Conservation (phyloP, 2,797 vertebrate species). For the Synanceia verrucosa region DNA sequence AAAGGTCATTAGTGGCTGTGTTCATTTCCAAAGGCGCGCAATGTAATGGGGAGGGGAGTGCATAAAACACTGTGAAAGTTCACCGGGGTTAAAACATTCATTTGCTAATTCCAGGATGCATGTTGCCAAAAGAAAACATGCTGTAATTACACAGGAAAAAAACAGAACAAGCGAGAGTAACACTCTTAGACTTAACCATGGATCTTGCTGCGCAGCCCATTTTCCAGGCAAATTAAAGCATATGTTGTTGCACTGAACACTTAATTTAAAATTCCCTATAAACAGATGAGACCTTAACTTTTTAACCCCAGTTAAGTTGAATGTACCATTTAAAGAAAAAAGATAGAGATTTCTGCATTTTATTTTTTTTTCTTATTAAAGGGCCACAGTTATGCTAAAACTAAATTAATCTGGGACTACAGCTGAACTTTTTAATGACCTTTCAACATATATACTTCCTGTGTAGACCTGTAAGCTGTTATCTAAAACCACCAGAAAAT, state of each 20-base stretch:
- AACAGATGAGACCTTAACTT: constrained; percentile 40
- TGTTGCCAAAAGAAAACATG: constrained; percentile 81
- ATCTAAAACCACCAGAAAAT: not conserved
- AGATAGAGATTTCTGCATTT: not conserved
- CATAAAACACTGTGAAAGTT: constrained; percentile 70
- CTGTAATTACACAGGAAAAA: constrained; percentile 79
- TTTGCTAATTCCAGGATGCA: constrained; percentile 83
- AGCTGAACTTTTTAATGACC: constrained; percentile 29
- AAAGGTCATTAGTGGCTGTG: constrained; percentile 83
- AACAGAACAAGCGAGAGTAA: constrained; percentile 73
- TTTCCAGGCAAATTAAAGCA: constrained; percentile 76
- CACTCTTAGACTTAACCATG: constrained; percentile 59
- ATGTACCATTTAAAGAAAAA: constrained; percentile 3
- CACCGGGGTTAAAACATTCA: constrained; percentile 81
- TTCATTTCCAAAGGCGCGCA: constrained; percentile 70
- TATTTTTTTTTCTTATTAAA: not conserved
- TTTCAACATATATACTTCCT: constrained; percentile 3
- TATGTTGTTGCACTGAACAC: constrained; percentile 57
- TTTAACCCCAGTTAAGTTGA: constrained; percentile 26
- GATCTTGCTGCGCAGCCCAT: constrained; percentile 59
- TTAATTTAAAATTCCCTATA: constrained; percentile 58
- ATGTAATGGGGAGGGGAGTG: constrained; percentile 68
- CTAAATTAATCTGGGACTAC: not conserved
- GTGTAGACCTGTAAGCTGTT: not conserved
- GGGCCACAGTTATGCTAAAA: constrained; percentile 6